These are phyloP conservation scores for Pediacus dermestoides DNA, from an alignment of 2,888 invertebrate species.

Conservation along the genomic window DNA sequence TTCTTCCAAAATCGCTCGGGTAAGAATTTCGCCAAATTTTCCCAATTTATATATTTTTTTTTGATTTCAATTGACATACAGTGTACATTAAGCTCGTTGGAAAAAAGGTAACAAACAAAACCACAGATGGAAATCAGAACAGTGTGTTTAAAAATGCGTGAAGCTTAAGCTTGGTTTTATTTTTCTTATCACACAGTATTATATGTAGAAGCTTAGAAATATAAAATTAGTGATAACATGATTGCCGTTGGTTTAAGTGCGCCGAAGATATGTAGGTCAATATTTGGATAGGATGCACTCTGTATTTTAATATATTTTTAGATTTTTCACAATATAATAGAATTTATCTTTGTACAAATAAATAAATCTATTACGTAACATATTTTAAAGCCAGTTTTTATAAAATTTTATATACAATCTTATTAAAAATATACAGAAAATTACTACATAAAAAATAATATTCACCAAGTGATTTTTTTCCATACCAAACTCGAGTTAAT, in stretches of 20 bases:
- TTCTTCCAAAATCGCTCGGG: too few relatives aligned
- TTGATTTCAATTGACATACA: constrained; percentile 49
- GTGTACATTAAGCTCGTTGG: constrained; percentile 49
- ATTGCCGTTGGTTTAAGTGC: constrained; percentile 21
- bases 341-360: too few relatives aligned
- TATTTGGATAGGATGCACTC: constrained; percentile 25
- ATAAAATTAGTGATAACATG: constrained; percentile 17
- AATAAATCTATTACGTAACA: too few relatives aligned
- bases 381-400: too few relatives aligned
- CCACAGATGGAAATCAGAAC: too few relatives aligned
- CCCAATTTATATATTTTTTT: too few relatives aligned
- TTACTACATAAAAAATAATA: too few relatives aligned
- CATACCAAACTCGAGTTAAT: too few relatives aligned
- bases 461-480: too few relatives aligned
- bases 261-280: constrained; percentile 21
- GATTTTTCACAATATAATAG: constrained; percentile 7
- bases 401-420: too few relatives aligned
- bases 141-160: constrained; percentile 21
- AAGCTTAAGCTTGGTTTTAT: constrained; percentile 24
- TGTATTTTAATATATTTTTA: constrained; percentile 8
- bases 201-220: constrained; percentile 11
- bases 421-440: too few relatives aligned
- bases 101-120: constrained; percentile 26
- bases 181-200: constrained; percentile 30
- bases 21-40: too few relatives aligned